phyloP scores from a whole-genome alignment of 2,113 vertebrate species.

The Caranx ignobilis region DNA sequence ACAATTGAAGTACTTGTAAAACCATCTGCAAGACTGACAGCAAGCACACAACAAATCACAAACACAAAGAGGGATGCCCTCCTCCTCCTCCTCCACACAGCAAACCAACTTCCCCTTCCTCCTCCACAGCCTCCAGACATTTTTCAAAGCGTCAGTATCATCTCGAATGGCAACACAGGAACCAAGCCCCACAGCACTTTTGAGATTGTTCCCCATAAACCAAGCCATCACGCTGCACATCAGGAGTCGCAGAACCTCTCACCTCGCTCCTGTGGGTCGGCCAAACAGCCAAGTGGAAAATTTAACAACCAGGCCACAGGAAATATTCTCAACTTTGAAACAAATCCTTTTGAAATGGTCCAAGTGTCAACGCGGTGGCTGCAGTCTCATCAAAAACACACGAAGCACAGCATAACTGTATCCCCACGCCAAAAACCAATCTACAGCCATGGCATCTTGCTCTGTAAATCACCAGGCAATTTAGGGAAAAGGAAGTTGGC shows the following conservation, averaged over 20 bases:
- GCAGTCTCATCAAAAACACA: slow-evolving; percentile 4
- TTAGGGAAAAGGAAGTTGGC: not conserved
- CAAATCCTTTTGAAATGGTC: slow-evolving; percentile 5
- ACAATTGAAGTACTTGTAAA: slow-evolving; percentile 40
- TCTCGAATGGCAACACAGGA: slow-evolving; percentile 24
- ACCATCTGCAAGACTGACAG: slow-evolving; percentile 53
- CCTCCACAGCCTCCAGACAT: slow-evolving; percentile 26
- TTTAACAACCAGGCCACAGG: not conserved
- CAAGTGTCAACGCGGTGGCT: slow-evolving; percentile 5
- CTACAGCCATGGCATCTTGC: not conserved
- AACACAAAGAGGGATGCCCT: slow-evolving; percentile 38
- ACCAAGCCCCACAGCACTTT: slow-evolving; percentile 19
- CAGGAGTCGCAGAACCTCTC: slow-evolving; percentile 17
- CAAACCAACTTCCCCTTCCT: slow-evolving; percentile 7
- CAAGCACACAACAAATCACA: slow-evolving; percentile 45
- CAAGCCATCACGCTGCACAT: slow-evolving; percentile 31
- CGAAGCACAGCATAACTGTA: not conserved
- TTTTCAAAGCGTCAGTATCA: slow-evolving; percentile 19
- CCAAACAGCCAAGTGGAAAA: slow-evolving; percentile 30
- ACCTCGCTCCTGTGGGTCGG: not conserved
- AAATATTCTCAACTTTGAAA: slow-evolving; percentile 3
- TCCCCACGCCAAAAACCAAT: not conserved
- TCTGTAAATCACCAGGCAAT: slow-evolving; percentile 20
- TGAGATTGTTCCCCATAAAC: slow-evolving; percentile 32
- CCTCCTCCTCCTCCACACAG: slow-evolving; percentile 38